These are phyloP conservation scores for Lymantria monacha DNA, from an alignment of 2,888 invertebrate species.

Conservation along the genomic window DNA sequence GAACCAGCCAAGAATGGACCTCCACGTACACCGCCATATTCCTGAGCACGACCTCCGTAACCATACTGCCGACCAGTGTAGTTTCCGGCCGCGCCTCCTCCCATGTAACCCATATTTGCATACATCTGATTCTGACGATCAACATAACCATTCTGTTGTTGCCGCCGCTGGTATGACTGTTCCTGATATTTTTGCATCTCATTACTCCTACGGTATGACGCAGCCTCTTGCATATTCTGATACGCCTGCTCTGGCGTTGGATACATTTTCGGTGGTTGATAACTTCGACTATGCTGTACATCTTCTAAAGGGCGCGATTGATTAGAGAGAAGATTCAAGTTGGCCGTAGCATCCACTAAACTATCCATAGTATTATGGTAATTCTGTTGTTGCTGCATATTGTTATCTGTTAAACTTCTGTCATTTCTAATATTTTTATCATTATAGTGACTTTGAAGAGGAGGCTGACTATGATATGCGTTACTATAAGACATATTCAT, in stretches of 20 bases:
- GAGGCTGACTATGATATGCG: conserved; percentile 50
- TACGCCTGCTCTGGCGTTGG: conserved; percentile 47
- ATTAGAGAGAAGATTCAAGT: conserved; percentile 53
- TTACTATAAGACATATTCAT: conserved; percentile 57
- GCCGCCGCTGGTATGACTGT: conserved; percentile 47
- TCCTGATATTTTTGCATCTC: conserved; percentile 60
- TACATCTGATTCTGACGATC: conserved; percentile 48
- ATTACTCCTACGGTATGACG: conserved; percentile 50
- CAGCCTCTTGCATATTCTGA: conserved; percentile 51
- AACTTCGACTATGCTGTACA: conserved; percentile 44
- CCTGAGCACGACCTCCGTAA: conserved; percentile 50
- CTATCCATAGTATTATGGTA: conserved; percentile 58
- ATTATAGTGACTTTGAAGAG: conserved; percentile 45
- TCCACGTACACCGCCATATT: conserved; percentile 50
- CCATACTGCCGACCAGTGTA: conserved; percentile 41
- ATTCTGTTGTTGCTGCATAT: conserved; percentile 47
- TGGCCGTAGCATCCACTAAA: conserved; percentile 61
- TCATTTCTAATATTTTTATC: conserved; percentile 58
- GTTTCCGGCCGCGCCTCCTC: conserved; percentile 21
- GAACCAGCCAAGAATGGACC: conserved; percentile 70
- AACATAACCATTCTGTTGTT: conserved; percentile 61
- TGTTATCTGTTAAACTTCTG: conserved; percentile 51
- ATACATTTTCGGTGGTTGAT: conserved; percentile 46
- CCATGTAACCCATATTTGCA: conserved; percentile 24
- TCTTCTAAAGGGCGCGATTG: conserved; percentile 48